Conservation (phyloP, 2,888 invertebrate species). For the Nemotelus nigrinus region DNA sequence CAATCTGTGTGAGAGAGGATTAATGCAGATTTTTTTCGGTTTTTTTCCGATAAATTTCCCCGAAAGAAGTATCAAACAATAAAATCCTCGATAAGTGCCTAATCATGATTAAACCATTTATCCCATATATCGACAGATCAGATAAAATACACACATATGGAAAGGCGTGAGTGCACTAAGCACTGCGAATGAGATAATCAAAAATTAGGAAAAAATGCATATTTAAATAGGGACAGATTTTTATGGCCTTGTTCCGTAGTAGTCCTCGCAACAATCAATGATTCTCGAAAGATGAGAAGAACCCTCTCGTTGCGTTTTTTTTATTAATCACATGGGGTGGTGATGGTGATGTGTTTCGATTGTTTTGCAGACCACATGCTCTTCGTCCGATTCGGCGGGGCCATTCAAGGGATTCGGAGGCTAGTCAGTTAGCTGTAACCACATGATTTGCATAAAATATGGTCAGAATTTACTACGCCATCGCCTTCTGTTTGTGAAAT, state of each 20-base stretch:
- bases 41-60: neutral
- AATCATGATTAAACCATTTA: slow-evolving; percentile 37
- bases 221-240: slow-evolving; percentile 16
- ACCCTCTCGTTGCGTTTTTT: neutral
- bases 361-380: slow-evolving; percentile 27
- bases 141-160: neutral
- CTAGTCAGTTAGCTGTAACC: neutral
- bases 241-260: neutral
- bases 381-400: neutral
- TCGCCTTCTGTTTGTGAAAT: neutral
- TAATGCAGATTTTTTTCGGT: neutral
- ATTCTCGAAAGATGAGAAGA: too few species aligned
- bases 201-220: slow-evolving; percentile 5
- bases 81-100: neutral
- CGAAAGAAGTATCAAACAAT: neutral
- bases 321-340: neutral
- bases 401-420: neutral
- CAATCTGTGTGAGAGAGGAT: neutral
- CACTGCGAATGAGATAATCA: slow-evolving; percentile 1
- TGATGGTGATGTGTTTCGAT: neutral
- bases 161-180: neutral
- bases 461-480: slow-evolving; percentile 21
- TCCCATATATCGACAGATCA: slow-evolving; percentile 15
- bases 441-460: slow-evolving; percentile 43
- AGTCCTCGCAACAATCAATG: too few species aligned